Evolutionary conservation across 2,113 vertebrate species (phyloP).

Genomic region (Chascanopsetta lugubris): DNA sequence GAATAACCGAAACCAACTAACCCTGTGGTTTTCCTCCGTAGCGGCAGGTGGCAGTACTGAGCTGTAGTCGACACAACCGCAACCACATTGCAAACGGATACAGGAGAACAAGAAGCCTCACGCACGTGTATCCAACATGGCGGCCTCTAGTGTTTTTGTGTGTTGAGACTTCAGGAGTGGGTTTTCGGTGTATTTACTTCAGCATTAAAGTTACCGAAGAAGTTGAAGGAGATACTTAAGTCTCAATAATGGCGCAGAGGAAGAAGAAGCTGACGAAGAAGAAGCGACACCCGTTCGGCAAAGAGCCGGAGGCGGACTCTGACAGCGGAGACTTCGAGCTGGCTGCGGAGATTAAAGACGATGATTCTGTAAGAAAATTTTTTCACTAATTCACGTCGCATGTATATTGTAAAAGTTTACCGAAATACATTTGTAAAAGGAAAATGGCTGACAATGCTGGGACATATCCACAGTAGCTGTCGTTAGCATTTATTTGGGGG

Average conservation of each 20-base stretch:
- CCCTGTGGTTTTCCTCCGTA: background rate
- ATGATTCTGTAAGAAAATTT: slow-evolving; percentile 69
- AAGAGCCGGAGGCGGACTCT: slow-evolving; percentile 72
- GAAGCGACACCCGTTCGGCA: slow-evolving; percentile 58
- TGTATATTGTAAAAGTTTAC: too few species aligned
- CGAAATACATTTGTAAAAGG: too few species aligned
- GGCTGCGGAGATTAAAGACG: slow-evolving; percentile 72
- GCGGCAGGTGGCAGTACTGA: slow-evolving; percentile 44
- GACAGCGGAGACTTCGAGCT: slow-evolving; percentile 79
- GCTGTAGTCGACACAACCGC: rapidly evolving
- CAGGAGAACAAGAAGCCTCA: background rate
- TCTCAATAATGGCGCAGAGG: slow-evolving; percentile 75
- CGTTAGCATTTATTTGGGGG: slow-evolving; percentile 74
- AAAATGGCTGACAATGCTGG: too few species aligned
- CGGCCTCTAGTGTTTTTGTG: slow-evolving; percentile 35
- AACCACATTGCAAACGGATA: background rate
- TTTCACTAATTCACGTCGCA: too few species aligned
- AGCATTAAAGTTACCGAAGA: background rate
- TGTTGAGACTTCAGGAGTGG: background rate
- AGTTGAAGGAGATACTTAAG: background rate
- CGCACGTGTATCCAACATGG: slow-evolving; percentile 78
- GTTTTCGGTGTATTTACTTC: rapidly evolving
- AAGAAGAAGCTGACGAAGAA: slow-evolving; percentile 81
- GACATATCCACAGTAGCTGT: too few species aligned
- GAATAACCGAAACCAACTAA: background rate